These are phyloP conservation scores for Phenacoccus solenopsis DNA, from an alignment of 1,140 invertebrate genomes.

Conservation along the genomic window DNA sequence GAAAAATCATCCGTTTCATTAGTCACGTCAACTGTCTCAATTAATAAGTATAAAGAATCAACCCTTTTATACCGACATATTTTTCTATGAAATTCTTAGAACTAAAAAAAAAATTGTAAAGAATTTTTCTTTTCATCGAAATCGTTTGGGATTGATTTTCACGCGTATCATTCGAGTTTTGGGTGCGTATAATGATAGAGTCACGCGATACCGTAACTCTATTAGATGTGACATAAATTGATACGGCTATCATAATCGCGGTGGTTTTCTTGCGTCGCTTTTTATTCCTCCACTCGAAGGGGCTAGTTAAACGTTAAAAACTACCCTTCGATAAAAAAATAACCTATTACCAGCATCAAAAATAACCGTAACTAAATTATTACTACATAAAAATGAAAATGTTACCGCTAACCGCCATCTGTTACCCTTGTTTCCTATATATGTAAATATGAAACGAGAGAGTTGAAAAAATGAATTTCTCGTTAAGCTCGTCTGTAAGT, in stretches of 20 bases:
- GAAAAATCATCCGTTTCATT: background rate
- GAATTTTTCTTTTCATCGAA: background rate
- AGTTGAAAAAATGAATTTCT: too few relatives aligned
- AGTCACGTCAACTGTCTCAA: background rate
- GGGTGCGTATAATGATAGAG: background rate
- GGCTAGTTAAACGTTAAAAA: background rate
- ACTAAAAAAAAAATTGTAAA: background rate
- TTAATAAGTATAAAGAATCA: background rate
- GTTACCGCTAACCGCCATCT: conserved; percentile 14
- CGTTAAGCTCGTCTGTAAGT: too few relatives aligned
- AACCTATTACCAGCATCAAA: conserved; percentile 11
- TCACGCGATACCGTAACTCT: background rate
- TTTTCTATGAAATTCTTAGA: background rate
- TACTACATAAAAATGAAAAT: conserved; percentile 14
- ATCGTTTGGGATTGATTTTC: too few relatives aligned
- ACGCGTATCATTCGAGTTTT: too few relatives aligned
- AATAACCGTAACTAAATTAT: conserved; percentile 17
- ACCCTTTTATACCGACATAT: background rate
- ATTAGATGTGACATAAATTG: conserved; percentile 9
- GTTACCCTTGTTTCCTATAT: background rate
- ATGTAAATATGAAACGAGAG: conserved; percentile 1
- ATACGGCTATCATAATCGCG: conserved; percentile 11
- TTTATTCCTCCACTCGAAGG: background rate
- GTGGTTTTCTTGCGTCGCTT: too few relatives aligned
- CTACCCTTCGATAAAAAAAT: background rate